Evolutionary conservation across 2,113 vertebrate genomes (phyloP), one percentile per base, ranked within the genome.

Genomic region (Ariopsis seemanni): DNA sequence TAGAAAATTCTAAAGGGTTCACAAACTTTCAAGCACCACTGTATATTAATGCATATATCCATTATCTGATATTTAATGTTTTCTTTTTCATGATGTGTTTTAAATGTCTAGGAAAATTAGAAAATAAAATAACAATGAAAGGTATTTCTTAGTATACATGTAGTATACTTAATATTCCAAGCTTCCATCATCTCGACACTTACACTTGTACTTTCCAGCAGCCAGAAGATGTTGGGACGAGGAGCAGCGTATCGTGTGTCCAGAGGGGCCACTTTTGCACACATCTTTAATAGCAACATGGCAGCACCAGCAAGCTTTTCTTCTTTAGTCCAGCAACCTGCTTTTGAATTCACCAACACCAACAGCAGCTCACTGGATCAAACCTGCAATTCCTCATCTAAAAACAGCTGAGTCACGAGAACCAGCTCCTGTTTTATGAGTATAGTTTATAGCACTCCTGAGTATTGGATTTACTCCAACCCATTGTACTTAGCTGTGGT

Each of bases 381-480:
- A 50, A 25, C 77, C 22, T 58, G 71, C 52, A 82, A 12, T 27
- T 9, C 53, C 14, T 8, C 42, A 2, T 7, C n/a, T 48, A 78
- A 88, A 82, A 88, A 55, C 67, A 88, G 87, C 80, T 88, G n/a
- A 86, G 79, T 84, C 30, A 10, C 2, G 0, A 62, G 57, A 48
- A 82, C 8, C 55, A 81, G 57, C 27, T 60, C 8, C n/a, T 79
- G n/a, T 18, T 81, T 42, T 0, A 12, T 5, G 2, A 34, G 12
- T 58, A 77, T 17, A 82, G 30, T 82, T 62, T 10, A 42, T 22
- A 12, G 10, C 30, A 18, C 27, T 42, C 0, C 27, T 81, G 50
- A 58, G 9, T 81, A 42, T 60, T 10, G 1, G 4, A 20, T 60
- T 60, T 81, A 20, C 27, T 60, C 4, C 11, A 30, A 34, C 1